Conservation (phyloP, 2,888 invertebrate genomes). For the Chymomyza caudatula region DNA sequence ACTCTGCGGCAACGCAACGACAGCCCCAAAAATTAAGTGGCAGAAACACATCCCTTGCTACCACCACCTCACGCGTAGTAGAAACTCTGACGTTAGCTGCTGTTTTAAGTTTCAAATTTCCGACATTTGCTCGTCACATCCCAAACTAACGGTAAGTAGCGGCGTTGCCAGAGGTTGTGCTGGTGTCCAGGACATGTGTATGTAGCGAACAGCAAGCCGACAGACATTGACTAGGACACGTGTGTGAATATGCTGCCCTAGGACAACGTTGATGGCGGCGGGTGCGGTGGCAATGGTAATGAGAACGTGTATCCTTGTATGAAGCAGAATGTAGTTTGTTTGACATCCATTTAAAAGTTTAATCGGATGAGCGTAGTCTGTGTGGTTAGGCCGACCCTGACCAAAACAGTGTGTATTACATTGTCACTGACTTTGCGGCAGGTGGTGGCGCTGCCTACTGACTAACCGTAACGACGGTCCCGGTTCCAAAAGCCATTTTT, state of each 20-base stretch:
- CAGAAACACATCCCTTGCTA: conserved; percentile 11
- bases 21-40: neutral
- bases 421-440: conserved; percentile 12
- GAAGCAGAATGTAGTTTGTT: conserved; percentile 68
- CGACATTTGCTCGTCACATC: conserved; percentile 65
- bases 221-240: neutral
- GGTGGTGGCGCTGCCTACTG: neutral
- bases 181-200: conserved; percentile 2
- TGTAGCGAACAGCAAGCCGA: neutral
- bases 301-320: conserved; percentile 61
- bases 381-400: conserved; percentile 67
- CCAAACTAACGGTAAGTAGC: conserved; percentile 20
- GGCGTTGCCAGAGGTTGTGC: conserved; percentile 14
- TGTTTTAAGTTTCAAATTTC: conserved; percentile 70
- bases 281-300: conserved; percentile 11
- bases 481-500: neutral
- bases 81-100: conserved; percentile 19
- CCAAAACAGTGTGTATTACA: conserved; percentile 23
- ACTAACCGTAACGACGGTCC: neutral
- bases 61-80: conserved; percentile 21
- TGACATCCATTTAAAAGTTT: conserved; percentile 74
- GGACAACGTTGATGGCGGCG: conserved; percentile 42
- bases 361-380: conserved; percentile 73
- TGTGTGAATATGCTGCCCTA: conserved; percentile 47
- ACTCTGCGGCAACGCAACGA: neutral